These are phyloP conservation scores for Yponomeuta malinellus DNA, from an alignment of 2,888 invertebrate genomes.

Conservation along the genomic window DNA sequence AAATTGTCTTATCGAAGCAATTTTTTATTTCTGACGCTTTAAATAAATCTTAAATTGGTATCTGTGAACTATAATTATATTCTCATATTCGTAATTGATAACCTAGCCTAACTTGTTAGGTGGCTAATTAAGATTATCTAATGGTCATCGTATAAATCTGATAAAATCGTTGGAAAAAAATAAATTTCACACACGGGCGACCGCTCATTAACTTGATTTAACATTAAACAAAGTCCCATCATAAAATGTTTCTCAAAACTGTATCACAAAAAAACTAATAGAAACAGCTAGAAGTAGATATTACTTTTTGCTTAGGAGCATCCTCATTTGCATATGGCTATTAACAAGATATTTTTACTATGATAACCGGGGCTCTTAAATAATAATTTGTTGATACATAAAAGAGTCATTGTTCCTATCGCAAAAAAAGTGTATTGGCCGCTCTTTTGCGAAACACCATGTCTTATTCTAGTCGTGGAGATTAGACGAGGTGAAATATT, in stretches of 20 bases:
- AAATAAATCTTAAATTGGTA: neutral
- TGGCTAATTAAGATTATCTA: neutral
- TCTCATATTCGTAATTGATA: constrained; percentile 1
- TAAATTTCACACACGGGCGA: neutral
- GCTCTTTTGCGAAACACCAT: constrained; percentile 16
- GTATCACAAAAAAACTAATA: neutral
- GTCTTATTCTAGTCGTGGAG: neutral
- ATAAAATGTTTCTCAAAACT: neutral
- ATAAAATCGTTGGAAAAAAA: neutral
- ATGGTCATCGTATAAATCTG: neutral
- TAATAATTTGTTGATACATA: constrained; percentile 31
- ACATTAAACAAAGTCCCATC: constrained; percentile 3
- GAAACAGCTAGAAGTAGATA: constrained; percentile 17
- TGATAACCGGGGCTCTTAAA: constrained; percentile 25
- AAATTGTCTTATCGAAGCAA: neutral
- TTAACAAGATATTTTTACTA: constrained; percentile 22
- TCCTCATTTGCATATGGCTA: constrained; percentile 35
- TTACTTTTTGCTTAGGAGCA: constrained; percentile 25
- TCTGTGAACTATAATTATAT: neutral
- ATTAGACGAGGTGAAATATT: neutral
- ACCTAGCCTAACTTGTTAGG: neutral
- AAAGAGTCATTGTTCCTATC: constrained; percentile 31
- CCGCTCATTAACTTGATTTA: neutral
- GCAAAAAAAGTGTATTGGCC: constrained; percentile 28
- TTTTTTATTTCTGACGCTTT: neutral